phyloP scores from a whole-genome alignment of 2,797 vertebrate species.

The Stomatorhinus walkeri region DNA sequence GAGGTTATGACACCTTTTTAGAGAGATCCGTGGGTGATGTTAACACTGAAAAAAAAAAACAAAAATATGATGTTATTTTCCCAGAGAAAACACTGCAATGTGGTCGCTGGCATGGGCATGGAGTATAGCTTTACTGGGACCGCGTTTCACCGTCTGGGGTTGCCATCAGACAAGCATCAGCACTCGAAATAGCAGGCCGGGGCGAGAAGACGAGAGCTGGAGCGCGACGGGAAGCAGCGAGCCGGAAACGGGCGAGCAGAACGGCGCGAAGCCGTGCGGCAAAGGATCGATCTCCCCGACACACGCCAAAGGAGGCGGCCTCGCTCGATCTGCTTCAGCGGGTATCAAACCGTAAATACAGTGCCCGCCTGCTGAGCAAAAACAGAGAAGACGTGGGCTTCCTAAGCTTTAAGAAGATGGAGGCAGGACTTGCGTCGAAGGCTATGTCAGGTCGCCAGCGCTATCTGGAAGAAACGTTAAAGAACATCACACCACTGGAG shows the following conservation, averaged over 20 bases:
- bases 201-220: neutral
- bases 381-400: neutral
- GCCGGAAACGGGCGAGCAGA: neutral
- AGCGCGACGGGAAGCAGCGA: neutral
- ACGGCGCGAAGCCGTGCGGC: neutral
- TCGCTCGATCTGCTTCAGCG: neutral
- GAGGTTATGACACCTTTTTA: neutral
- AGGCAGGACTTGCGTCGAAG: neutral
- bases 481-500: neutral
- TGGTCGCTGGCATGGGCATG: neutral
- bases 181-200: constrained; percentile 30
- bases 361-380: neutral
- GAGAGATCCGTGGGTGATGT: neutral
- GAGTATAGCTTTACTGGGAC: constrained; percentile 49
- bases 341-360: neutral
- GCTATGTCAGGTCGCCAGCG: neutral
- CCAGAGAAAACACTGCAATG: neutral
- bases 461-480: neutral
- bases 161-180: constrained; percentile 44
- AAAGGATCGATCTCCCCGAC: neutral
- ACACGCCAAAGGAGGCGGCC: neutral
- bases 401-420: neutral
- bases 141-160: constrained; percentile 47
- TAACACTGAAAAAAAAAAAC: neutral
- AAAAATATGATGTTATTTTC: neutral